Conservation (phyloP, 2,888 invertebrate species). For the Tuta absoluta region DNA sequence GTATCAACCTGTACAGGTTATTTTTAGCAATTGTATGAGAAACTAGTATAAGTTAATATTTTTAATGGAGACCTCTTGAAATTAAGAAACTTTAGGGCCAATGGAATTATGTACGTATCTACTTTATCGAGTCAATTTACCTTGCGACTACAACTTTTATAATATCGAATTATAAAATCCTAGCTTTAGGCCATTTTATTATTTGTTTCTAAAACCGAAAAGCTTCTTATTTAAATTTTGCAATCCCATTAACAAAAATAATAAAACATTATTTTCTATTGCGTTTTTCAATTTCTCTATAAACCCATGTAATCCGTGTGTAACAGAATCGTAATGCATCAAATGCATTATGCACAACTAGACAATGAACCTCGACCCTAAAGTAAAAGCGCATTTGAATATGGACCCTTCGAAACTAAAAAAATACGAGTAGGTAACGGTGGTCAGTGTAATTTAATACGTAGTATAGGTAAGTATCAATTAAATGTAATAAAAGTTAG, state of each 20-base stretch:
- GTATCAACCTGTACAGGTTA: too few relatives aligned
- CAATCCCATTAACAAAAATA: constrained; percentile 40
- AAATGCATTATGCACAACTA: constrained; percentile 38
- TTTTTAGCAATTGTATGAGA: too few relatives aligned
- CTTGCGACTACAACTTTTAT: too few relatives aligned
- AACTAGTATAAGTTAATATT: too few relatives aligned
- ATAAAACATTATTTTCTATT: constrained; percentile 1
- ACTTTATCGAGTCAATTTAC: too few relatives aligned
- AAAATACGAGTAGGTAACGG: constrained; percentile 38
- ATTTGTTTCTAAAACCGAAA: neutral
- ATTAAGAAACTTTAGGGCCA: too few relatives aligned
- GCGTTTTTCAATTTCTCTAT: constrained; percentile 9
- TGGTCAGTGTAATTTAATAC: constrained; percentile 70
- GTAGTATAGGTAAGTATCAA: neutral
- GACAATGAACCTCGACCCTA: constrained; percentile 46
- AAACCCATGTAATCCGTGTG: constrained; percentile 58
- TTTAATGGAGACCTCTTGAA: too few relatives aligned
- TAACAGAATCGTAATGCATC: constrained; percentile 48
- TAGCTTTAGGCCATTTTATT: neutral
- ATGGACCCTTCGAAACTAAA: constrained; percentile 51
- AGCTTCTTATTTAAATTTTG: neutral
- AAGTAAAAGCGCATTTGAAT: constrained; percentile 53
- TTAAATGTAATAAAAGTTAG: neutral
- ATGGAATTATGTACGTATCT: too few relatives aligned
- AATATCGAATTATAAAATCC: too few relatives aligned